A percentile compares a stretch with the other conserved stretches of the same genome.
Evolutionary conservation across 2,797 vertebrate genomes (phyloP).

Genomic region (Ctenopoma multispine): DNA sequence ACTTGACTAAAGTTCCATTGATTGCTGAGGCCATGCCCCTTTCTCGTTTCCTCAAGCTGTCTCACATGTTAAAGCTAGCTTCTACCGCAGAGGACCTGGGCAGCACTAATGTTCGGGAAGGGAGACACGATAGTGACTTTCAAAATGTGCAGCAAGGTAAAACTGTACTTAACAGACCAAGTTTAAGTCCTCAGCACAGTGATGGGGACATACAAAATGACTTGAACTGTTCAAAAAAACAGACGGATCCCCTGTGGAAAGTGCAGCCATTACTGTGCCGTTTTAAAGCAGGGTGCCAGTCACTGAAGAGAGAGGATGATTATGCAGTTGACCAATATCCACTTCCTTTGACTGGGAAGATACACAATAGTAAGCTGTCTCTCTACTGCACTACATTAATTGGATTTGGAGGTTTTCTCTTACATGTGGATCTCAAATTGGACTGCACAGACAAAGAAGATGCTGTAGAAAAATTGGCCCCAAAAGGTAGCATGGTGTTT

Average conservation of each 20-base stretch:
- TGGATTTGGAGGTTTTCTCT: constrained; percentile 77
- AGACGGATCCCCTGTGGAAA: constrained; percentile 80
- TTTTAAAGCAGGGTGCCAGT: constrained; percentile 78
- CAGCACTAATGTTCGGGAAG: background rate
- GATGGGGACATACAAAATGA: constrained; percentile 14
- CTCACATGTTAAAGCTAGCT: constrained; percentile 72
- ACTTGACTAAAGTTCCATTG: constrained; percentile 83
- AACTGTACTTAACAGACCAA: constrained; percentile 4
- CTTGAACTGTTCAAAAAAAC: constrained; percentile 21
- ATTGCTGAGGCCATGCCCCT: constrained; percentile 83
- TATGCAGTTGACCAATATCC: constrained; percentile 83
- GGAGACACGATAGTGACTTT: constrained; percentile 9
- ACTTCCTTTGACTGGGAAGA: constrained; percentile 74
- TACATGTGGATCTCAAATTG: constrained; percentile 78
- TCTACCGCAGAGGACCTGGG: constrained; percentile 42
- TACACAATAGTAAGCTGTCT: constrained; percentile 57
- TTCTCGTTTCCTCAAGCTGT: constrained; percentile 79
- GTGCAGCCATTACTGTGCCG: constrained; percentile 73
- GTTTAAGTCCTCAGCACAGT: constrained; percentile 16
- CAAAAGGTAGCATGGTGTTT: constrained; percentile 80
- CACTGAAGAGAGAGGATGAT: constrained; percentile 68
- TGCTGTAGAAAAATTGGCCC: constrained; percentile 80
- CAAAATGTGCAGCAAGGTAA: constrained; percentile 5
- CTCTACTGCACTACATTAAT: constrained; percentile 80
- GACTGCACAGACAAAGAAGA: constrained; percentile 78